These are phyloP conservation scores for Mola mola DNA, from an alignment of 2,113 vertebrate species.

Conservation along the genomic window DNA sequence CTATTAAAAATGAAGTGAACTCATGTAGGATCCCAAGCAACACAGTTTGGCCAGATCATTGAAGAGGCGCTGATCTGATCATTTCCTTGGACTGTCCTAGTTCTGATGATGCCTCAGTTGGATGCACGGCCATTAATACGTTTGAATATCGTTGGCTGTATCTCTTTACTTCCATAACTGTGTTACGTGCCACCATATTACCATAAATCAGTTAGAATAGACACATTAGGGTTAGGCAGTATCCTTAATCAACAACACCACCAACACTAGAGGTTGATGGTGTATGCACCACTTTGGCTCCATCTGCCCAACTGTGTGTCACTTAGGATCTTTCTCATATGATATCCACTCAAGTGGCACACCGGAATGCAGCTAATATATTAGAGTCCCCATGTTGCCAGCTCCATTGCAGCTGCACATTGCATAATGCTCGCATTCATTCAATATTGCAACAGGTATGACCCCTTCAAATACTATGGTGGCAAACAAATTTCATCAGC, in stretches of 20 bases:
- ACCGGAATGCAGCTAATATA: not conserved
- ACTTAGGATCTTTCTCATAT: conserved; percentile 2
- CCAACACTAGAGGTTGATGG: conserved; percentile 1
- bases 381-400: too few species aligned
- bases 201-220: conserved; percentile 1
- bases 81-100: conserved; percentile 38
- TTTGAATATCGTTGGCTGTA: conserved; percentile 40
- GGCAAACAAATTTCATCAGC: conserved; percentile 7
- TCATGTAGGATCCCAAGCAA: conserved; percentile 1
- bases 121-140: conserved; percentile 24
- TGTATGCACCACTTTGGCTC: not conserved
- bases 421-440: too few species aligned
- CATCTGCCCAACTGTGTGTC: not conserved
- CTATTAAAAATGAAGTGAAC: conserved; percentile 5
- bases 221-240: conserved; percentile 29
- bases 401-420: too few species aligned
- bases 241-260: not conserved
- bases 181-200: conserved; percentile 41
- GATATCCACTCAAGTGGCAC: conserved; percentile 5
- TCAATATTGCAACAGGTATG: too few species aligned
- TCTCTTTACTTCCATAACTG: conserved; percentile 29
- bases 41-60: conserved; percentile 16
- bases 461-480: too few species aligned
- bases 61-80: conserved; percentile 22
- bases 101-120: conserved; percentile 34